Base-by-base conservation (phyloP, 2,113 vertebrate species). In the Myxocyprinus asiaticus region DNA sequence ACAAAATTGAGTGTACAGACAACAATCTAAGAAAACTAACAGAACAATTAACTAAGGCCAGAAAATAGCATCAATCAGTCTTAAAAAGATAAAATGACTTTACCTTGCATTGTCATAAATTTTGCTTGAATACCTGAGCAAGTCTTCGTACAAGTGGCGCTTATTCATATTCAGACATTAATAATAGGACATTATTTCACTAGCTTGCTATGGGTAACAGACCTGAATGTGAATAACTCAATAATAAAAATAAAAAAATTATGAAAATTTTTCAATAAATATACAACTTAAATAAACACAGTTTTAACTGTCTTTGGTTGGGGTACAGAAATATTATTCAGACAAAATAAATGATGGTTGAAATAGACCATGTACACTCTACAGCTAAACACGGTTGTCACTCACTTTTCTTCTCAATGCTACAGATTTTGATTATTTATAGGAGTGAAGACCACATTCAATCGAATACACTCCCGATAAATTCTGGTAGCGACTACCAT, bases 1-100 rank as follows among this genome's bases (percentile, higher is more conserved):
- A 88, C 77, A 91, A 84, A 89, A 81, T 84, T 74, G 76, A 79
- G 44, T 3, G 63, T 42, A 33, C 6, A 11, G 8, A 69, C 64
- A 74, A 43, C 67, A 56, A 73, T n/a, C 53, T 56, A 65, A 74
- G 47, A 73, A 80, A 80, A 45, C 64, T 55, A 77, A 67, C 0
- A 47, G 67, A 7, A 77, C 45, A 7, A 43, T 53, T 68, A 47
- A 72, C 77, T 80, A 79, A 76, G 59, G 70, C 65, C 58, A 62
- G 65, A 33, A 33, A 33, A 33, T 33, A 33, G 3, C 22, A 33
- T 33, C 22, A 33, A 33, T 33, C 22, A 65, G 53, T 12, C 44
- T 5, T 67, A 75, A 61, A 45, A 33, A 33, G 22, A 33, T 33
- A 33, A 33, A 33, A 33, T 33, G 22, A 33, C 17, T 4, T 10